phyloP scores from a whole-genome alignment of 2,113 vertebrate genomes.

The Acanthisitta chloris region DNA sequence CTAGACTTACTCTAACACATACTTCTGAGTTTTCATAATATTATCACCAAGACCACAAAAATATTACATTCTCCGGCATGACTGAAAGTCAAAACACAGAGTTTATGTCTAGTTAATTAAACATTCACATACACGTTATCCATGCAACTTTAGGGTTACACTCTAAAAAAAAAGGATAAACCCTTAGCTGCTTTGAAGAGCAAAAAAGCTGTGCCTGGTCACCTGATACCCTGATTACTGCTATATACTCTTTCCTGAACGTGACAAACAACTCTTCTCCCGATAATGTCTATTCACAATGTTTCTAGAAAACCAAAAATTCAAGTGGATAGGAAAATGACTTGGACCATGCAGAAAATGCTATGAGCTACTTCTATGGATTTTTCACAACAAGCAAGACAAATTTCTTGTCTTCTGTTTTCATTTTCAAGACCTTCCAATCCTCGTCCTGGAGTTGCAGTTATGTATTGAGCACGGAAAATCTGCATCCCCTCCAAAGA shows the following conservation, averaged over 20 bases:
- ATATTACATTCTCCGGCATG: background rate
- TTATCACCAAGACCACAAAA: background rate
- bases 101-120: background rate
- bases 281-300: background rate
- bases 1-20: background rate
- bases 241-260: background rate
- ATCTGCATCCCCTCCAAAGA: background rate
- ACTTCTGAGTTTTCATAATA: background rate
- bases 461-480: background rate
- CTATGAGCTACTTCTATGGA: background rate
- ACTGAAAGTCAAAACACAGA: background rate
- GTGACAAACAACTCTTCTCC: background rate
- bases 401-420: background rate
- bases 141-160: background rate
- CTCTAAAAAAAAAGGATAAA: background rate
- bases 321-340: background rate
- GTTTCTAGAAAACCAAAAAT: background rate
- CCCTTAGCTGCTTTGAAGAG: background rate
- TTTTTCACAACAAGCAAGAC: background rate
- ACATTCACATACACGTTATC: background rate
- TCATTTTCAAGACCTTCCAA: background rate
- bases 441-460: background rate
- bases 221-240: background rate
- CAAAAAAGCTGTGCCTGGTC: background rate
- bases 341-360: background rate